These are phyloP conservation scores for Aporophyla lueneburgensis DNA, from an alignment of 2,888 invertebrate species.

Conservation along the genomic window DNA sequence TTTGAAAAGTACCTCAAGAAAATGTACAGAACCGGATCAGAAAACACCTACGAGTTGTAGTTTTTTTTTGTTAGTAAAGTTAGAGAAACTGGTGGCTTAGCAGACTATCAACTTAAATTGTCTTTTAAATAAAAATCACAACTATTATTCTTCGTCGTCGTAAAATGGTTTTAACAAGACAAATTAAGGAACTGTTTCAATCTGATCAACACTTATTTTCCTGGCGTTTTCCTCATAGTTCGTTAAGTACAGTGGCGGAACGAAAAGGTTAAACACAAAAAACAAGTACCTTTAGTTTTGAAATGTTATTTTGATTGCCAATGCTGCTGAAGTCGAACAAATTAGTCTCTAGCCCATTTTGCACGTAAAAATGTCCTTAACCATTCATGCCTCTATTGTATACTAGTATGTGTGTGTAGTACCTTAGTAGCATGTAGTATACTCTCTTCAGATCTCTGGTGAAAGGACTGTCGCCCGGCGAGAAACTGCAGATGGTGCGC, in stretches of 20 bases:
- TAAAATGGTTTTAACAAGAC: too few relatives aligned
- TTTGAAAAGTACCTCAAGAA: too few relatives aligned
- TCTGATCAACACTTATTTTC: constrained; percentile 14
- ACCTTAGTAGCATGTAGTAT: constrained; percentile 43
- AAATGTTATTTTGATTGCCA: neutral
- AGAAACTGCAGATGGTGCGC: constrained; percentile 25
- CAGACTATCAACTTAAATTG: neutral
- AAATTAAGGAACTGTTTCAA: neutral
- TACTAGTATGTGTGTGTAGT: constrained; percentile 27
- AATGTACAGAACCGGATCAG: too few relatives aligned
- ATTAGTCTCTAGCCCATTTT: neutral
- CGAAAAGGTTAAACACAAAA: neutral
- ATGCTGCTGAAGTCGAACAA: neutral
- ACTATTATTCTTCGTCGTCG: neutral
- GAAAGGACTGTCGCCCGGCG: constrained; percentile 33
- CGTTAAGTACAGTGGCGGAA: neutral
- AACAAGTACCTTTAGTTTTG: neutral
- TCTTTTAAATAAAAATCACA: neutral
- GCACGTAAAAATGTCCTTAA: neutral
- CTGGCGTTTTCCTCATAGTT: neutral
- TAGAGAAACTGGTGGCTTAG: constrained; percentile 1
- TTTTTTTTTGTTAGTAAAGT: neutral
- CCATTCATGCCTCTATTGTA: neutral
- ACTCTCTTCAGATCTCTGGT: constrained; percentile 44
- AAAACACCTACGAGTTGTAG: too few relatives aligned